Evolutionary conservation across 2,888 invertebrate species (phyloP), one percentile per base, ranked within the genome.

Genomic region (Glomeris marginata): DNA sequence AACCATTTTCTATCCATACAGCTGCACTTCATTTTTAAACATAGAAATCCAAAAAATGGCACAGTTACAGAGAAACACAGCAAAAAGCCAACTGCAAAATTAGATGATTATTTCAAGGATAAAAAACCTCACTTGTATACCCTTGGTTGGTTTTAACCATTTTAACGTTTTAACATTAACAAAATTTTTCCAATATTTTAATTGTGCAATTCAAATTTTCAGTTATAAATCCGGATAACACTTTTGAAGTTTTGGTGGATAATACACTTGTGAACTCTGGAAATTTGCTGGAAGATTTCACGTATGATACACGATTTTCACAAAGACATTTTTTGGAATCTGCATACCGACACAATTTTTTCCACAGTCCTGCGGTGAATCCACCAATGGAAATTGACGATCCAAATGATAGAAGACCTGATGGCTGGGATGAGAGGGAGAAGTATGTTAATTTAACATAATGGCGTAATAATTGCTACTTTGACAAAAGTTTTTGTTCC

Each of bases 341-440:
- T 28, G 28, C 8, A 33, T 21, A 38, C 13, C 15, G 20, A 22
- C 15, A 38, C 22, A 35, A 28, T 35, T 47, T 28, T 38, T 41
- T 36, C 57, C 60, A 37, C 56, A 68, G 68, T 3, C 98, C 98
- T 0, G 71, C 95, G 2, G 90, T 98, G 13, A 94, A 94, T 72
- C 98, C 98, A 1, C 84, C 91, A 0, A 77, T 81, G 56, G 88
- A 94, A 70, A 85, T 97, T 60, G 87, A 88, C 61, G 97, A 97
- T 71, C 88, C 90, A 1, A 69, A 77, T 37, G 95, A 78, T 60
- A 66, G 63, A 50, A 78, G 77, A 64, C 98, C 98, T 0, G 78
- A 76, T 0, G 84, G 92, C 63, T 98, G 98, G 98, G 98, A 98
- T 67, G 97, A 97, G 61, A 77, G 90, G 59, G 83, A 84, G 66